A percentile compares a stretch with the other conserved stretches of the same genome.
Evolutionary conservation across 2,888 invertebrate species (phyloP).

Genomic region (Aethes cnicana): DNA sequence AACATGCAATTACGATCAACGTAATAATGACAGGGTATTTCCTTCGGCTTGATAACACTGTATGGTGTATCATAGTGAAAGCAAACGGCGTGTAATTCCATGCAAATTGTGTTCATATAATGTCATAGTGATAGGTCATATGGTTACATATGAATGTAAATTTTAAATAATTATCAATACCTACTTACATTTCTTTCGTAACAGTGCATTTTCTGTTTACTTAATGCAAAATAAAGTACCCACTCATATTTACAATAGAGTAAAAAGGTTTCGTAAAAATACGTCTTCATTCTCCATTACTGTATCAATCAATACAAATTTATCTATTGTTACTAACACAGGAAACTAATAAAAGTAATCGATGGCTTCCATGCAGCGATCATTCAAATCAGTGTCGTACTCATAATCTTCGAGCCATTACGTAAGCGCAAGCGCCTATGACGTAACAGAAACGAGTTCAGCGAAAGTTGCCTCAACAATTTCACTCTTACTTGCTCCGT

Average conservation of each 20-base stretch:
- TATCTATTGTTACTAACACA: constrained; percentile 36
- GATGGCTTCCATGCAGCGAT: constrained; percentile 68
- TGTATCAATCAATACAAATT: background rate
- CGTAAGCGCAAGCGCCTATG: constrained; percentile 64
- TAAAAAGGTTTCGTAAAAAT: no score
- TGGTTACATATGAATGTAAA: no score
- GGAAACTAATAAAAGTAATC: constrained; percentile 63
- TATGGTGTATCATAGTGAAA: constrained; percentile 59
- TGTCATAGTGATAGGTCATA: no score
- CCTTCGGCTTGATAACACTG: constrained; percentile 18
- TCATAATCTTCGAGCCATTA: constrained; percentile 70
- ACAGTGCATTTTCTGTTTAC: no score
- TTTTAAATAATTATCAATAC: no score
- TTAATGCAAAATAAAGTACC: no score
- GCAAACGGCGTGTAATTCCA: constrained; percentile 57
- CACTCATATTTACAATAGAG: no score
- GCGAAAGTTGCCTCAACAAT: constrained; percentile 77
- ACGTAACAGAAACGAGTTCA: constrained; percentile 78
- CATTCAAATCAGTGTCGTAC: constrained; percentile 76
- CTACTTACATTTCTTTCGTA: no score
- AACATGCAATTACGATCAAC: background rate
- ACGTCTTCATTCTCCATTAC: no score
- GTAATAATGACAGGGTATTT: background rate
- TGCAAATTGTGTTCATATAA: constrained; percentile 58
- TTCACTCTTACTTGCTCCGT: constrained; percentile 65